Evolutionary conservation across 2,888 invertebrate species (phyloP), one percentile per base, ranked within the genome.

Genomic region (Balanococcus diminutus): DNA sequence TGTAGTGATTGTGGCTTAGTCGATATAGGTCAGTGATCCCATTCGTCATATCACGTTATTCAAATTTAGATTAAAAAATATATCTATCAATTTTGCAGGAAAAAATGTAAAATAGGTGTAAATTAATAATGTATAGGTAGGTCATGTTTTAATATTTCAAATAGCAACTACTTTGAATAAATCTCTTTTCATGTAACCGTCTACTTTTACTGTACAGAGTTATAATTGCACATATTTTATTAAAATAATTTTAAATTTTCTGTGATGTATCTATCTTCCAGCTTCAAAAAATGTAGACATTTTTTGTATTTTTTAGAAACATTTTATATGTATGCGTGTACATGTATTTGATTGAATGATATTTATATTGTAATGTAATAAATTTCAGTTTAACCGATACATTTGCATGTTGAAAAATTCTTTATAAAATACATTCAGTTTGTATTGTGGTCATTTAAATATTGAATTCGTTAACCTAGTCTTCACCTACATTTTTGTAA

Each of bases 251-350:
- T 72, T 72, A 79, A 79, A 79, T 79, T 32, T 79, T 79, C 75
- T 79, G 75, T 79, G 75, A 79, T 79, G 25, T 28, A 32, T 28
- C 75, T 79, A 79, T 79, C 75, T 79, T 79, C 75, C 75, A 79
- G 75, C 75, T 79, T 79, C 22, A 22, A 79, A 56, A 61, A 36
- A 79, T 36, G 19, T 79, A 79, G 75, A 79, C 16, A 79, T n/a
- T 32, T 79, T 32, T 79, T 79, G 14, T 79, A 79, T 36, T 36
- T 14, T 28, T 67, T 31, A 16, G 16, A 28, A 28, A 19, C 9
- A 56, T 56, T 56, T 56, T 56, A 22, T 56, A 56, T 56, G 5
- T 56, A 14, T 42, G 11, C 8, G 42, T 42, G 42, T 42, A 36
- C 9, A 56, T 56, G 56, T 56, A 56, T 56, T 9, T 56, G 56